Evolutionary conservation across 2,797 vertebrate genomes (phyloP), one percentile per base, ranked within the genome.

Genomic region (Oreortyx pictus): DNA sequence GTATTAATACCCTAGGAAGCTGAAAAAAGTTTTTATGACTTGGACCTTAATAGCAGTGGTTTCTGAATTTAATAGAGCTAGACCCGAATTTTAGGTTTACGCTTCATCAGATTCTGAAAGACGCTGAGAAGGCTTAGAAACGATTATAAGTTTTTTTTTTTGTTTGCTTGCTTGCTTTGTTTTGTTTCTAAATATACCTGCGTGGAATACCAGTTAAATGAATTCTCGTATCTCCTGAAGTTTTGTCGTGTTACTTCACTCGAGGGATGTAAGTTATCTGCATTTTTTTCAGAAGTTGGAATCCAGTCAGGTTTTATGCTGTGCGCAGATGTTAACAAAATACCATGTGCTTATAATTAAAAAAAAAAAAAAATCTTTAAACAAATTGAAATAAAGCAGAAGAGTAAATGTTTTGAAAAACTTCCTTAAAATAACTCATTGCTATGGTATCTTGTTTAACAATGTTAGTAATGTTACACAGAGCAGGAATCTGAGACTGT

Each of bases 401-500:
- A 98, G 97, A 97, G 97, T 98, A 97, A 98, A 98, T 98, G 97
- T 98, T 98, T 98, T 97, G 97, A 97, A 93, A 97, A 98, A 98
- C 96, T 97, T 98, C 98, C 95, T 97, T 98, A 96, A 98, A 98
- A 97, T 97, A 97, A 97, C 90, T 97, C 97, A 96, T 96, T 94
- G 93, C 92, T 95, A 35, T 96, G 96, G 93, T 97, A 96, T 96
- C 96, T 97, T 97, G 96, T 97, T 98, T 96, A 97, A 93, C 95
- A 95, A 89, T 86, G 92, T 93, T 96, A 96, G 94, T 97, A 97
- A 97, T 93, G 91, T 97, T 97, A 95, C 86, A 88, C 97, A 98
- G 97, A 97, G 79, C 96, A 96, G 94, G 93, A 96, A 91, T 94
- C 75, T 82, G 85, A 94, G 89, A 87, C 88, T 68, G 41, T 94